phyloP scores from a whole-genome alignment of 2,888 invertebrate species.

The Dolichopus griseipennis region DNA sequence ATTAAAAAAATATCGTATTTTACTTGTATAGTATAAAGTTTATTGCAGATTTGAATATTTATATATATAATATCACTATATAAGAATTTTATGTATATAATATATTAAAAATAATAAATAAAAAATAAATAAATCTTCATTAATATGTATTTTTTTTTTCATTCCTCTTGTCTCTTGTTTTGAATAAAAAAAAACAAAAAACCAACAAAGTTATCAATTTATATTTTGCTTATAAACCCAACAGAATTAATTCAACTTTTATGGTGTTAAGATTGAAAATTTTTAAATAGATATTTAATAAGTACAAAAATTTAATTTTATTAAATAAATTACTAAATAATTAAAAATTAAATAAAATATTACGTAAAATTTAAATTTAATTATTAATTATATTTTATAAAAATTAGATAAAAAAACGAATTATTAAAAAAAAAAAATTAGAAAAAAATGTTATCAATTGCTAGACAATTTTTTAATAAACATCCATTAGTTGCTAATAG shows the following conservation, averaged over 20 bases:
- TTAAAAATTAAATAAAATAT: neutral
- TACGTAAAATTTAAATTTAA: neutral
- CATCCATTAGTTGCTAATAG: constrained; percentile 50
- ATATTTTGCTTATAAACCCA: neutral
- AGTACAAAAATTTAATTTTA: neutral
- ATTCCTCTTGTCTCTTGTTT: neutral
- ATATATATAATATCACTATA: no score
- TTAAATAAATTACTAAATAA: neutral
- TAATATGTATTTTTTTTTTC: neutral
- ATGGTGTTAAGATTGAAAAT: neutral
- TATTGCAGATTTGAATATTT: no score
- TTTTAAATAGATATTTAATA: neutral
- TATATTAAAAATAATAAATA: no score
- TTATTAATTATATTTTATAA: neutral
- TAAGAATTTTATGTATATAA: no score
- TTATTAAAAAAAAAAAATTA: no score
- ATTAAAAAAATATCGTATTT: no score
- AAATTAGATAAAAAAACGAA: no score
- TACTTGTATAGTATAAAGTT: no score
- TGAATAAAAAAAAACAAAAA: no score
- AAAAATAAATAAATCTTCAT: constrained; percentile 2
- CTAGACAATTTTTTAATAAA: constrained; percentile 39
- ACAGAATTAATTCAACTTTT: neutral
- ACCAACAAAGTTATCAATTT: neutral
- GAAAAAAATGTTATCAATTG: constrained; percentile 11